phyloP scores from a whole-genome alignment of 92 coral and sea anemone genomes.

The Siderastrea radians region DNA sequence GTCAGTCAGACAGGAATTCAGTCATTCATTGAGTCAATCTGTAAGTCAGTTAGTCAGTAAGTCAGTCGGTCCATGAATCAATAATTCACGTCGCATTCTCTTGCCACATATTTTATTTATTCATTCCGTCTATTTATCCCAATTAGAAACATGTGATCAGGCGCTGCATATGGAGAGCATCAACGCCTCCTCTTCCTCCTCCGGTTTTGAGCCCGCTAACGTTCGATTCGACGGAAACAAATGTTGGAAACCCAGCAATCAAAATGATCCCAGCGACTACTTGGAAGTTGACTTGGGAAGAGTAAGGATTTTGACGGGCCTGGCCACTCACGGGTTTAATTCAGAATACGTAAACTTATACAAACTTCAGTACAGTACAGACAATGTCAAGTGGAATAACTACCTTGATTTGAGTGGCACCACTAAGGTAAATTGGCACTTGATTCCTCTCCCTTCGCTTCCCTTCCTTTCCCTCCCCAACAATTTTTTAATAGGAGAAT shows the following conservation, averaged over 20 bases:
- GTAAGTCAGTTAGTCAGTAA: no score
- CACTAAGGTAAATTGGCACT: background rate
- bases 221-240: background rate
- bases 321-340: background rate
- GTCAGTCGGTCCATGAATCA: no score
- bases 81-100: no score
- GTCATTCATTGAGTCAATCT: no score
- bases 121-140: background rate
- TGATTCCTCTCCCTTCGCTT: no score
- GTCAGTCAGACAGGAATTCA: no score
- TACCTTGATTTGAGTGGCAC: constrained; percentile 1
- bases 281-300: constrained; percentile 35
- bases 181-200: background rate
- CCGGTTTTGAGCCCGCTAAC: background rate
- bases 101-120: no score
- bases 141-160: background rate
- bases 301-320: background rate
- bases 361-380: constrained; percentile 13
- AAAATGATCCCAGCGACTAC: background rate
- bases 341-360: background rate
- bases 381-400: background rate
- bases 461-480: no score
- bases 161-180: background rate
- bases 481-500: no score
- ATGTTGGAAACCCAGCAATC: constrained; percentile 12